Evolutionary conservation across 2,888 invertebrate genomes (phyloP).

Genomic region (Salticus scenicus): DNA sequence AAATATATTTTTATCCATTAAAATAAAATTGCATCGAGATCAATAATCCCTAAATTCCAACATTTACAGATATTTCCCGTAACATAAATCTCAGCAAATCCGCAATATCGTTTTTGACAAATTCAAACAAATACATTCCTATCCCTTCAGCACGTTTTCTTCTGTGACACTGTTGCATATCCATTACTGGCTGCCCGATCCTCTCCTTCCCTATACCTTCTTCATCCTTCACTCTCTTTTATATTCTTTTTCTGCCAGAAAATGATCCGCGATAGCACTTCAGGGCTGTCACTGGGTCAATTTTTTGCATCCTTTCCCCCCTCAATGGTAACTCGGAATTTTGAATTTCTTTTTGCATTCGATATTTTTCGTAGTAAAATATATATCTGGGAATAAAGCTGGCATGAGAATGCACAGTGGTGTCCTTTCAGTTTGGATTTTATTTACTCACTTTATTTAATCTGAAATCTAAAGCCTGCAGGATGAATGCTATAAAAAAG

Average conservation of each 20-base stretch:
- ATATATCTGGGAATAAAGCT: constrained; percentile 51
- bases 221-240: constrained; percentile 21
- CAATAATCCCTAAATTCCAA: not conserved
- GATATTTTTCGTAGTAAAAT: constrained; percentile 16
- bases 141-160: constrained; percentile 22
- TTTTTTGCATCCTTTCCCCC: constrained; percentile 52
- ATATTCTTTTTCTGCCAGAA: not conserved
- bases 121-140: constrained; percentile 12
- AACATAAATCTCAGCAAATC: not conserved
- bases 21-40: too few species aligned
- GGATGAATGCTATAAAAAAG: not conserved
- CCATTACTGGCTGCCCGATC: constrained; percentile 6
- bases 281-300: constrained; percentile 45
- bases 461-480: constrained; percentile 55
- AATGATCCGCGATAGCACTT: constrained; percentile 4
- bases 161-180: constrained; percentile 41
- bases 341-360: constrained; percentile 27
- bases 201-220: not conserved
- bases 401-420: constrained; percentile 45
- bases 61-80: not conserved
- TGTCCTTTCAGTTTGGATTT: constrained; percentile 49
- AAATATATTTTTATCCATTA: too few species aligned
- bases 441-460: constrained; percentile 40
- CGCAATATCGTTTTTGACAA: not conserved
- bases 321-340: constrained; percentile 53